Evolutionary conservation across 2,797 vertebrate species (phyloP), one percentile per base, ranked within the genome.

Genomic region (Gila robusta): DNA sequence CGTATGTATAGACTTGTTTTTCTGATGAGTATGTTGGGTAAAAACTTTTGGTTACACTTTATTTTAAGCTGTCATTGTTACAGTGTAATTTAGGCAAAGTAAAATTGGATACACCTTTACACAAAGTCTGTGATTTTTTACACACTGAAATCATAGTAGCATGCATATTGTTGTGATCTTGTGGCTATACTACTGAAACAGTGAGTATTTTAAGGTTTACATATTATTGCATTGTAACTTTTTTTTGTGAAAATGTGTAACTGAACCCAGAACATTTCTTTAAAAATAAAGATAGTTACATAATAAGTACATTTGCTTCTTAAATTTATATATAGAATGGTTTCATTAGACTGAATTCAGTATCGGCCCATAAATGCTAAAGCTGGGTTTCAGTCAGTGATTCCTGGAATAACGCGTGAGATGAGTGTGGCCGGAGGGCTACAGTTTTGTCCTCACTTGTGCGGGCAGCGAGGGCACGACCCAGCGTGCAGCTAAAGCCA

Each of bases 401-500:
- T 52, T 35, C 28, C 49, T 49, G 26, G 77, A 56, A 62, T 35
- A 19, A 26, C 49, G 52, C 6, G 14, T 7, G 37, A 32, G 66
- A 62, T 37, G 39, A 71, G 35, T 79, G 26, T 62, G 66, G 39
- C 39, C 71, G 6, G 59, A 66, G 41, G 41, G 9, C 59, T 39
- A 26, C 41, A 14, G 28, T 59, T 77, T 82, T 49, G 32, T 54
- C 7, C 37, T 72, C 35, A 56, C 69, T 52, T 73, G 69, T 71
- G 77, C 6, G 41, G 14, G 19, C 71, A 62, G 82, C 17, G 52
- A 21, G 6, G 64, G 80, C 28, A 69, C 2, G 59, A 56, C 37
- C 71, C 78, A 77, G 56, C 32, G 47, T 83, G 64, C 9, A 86
- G 86, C 88, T 88, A 86, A 89, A 90, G 84, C 85, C 82, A 85